Conservation (phyloP, 2,888 invertebrate species). For the Hirtodrosophila duncani region DNA sequence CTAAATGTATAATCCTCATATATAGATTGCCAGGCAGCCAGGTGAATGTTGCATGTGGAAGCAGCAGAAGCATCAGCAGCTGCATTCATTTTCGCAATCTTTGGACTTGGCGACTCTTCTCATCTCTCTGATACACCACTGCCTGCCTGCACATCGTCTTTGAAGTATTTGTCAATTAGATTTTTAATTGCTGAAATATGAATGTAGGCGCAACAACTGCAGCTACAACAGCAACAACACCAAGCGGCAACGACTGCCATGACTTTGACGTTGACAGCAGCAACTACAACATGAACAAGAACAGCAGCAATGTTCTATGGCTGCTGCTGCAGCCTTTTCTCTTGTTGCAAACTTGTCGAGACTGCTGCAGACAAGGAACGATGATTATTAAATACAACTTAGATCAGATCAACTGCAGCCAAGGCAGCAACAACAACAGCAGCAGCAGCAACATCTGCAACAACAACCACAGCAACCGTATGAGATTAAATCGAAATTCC, state of each 20-base stretch:
- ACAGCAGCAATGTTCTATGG: constrained; percentile 33
- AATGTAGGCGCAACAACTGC: constrained; percentile 63
- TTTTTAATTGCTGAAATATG: constrained; percentile 73
- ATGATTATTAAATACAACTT: constrained; percentile 71
- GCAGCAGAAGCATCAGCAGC: constrained; percentile 37
- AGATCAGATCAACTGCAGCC: constrained; percentile 60
- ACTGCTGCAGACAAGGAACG: constrained; percentile 41
- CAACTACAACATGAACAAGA: constrained; percentile 2
- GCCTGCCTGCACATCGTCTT: constrained; percentile 65
- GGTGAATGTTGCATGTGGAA: constrained; percentile 38
- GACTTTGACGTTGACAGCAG: constrained; percentile 15
- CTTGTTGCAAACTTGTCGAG: constrained; percentile 55
- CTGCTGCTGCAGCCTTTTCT: constrained; percentile 31
- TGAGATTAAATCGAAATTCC: constrained; percentile 70
- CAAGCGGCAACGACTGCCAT: constrained; percentile 2
- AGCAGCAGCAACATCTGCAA: constrained; percentile 22
- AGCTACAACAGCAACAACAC: constrained; percentile 18
- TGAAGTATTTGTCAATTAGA: constrained; percentile 72
- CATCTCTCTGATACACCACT: no score
- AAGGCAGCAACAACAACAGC: constrained; percentile 20
- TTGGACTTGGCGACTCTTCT: neutral
- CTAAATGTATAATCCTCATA: no score
- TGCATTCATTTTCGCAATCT: constrained; percentile 19
- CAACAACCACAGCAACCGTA: constrained; percentile 37
- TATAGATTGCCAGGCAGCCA: constrained; percentile 2